These are phyloP conservation scores for Thermophis baileyi DNA, from an alignment of 2,113 vertebrate genomes.

Conservation along the genomic window DNA sequence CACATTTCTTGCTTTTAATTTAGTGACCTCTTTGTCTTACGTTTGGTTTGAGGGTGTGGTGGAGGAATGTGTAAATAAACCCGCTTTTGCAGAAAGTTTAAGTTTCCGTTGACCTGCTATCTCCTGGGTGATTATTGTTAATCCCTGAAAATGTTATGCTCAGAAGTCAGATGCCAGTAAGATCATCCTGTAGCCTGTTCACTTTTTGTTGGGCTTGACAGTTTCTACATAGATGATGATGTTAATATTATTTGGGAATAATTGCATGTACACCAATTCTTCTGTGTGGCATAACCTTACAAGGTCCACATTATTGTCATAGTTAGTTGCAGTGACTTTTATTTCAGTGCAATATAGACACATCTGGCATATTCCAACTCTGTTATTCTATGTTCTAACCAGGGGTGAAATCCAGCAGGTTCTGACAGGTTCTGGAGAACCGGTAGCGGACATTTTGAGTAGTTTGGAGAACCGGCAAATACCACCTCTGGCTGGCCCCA, in stretches of 20 bases:
- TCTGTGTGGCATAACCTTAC: background rate
- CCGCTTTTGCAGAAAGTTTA: background rate
- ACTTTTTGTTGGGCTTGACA: background rate
- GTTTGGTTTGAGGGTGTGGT: background rate
- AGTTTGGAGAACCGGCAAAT: too few relatives aligned
- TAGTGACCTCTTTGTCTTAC: background rate
- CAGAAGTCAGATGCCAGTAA: background rate
- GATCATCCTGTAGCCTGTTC: background rate
- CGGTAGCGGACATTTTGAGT: too few relatives aligned
- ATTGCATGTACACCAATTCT: background rate
- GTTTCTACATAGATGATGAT: background rate
- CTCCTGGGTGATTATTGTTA: background rate
- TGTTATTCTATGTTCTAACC: background rate
- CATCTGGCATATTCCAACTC: background rate
- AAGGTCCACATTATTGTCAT: background rate
- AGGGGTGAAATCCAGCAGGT: too few relatives aligned
- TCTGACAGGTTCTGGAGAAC: too few relatives aligned
- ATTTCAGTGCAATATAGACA: background rate
- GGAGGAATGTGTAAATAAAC: background rate
- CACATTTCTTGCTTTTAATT: background rate
- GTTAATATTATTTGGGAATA: background rate
- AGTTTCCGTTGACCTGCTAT: background rate
- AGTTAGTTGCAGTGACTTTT: background rate
- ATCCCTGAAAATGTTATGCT: background rate
- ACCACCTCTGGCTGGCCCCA: too few relatives aligned